Evolutionary conservation across 2,888 invertebrate species (phyloP).

Genomic region (Axea sp.): DNA sequence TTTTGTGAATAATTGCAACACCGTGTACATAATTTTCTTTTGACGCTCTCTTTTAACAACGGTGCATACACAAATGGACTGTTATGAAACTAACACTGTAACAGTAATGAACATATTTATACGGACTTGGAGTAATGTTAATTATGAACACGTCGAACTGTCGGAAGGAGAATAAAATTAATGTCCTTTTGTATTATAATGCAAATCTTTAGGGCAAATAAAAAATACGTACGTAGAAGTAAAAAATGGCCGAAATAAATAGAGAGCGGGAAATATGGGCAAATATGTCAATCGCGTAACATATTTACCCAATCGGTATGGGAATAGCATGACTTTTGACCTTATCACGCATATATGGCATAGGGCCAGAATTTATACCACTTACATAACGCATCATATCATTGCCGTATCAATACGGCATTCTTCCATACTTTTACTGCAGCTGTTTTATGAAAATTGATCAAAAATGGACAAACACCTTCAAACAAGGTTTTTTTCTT

Average conservation of each 20-base stretch:
- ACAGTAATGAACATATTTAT: neutral
- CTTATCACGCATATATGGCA: conserved; percentile 48
- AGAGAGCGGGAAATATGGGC: conserved; percentile 25
- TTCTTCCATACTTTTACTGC: conserved; percentile 18
- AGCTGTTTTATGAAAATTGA: conserved; percentile 15
- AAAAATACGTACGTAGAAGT: neutral
- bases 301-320: conserved; percentile 47
- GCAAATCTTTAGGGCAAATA: conserved; percentile 15
- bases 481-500: too few species aligned
- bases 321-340: conserved; percentile 53
- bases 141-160: neutral
- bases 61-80: conserved; percentile 1
- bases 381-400: conserved; percentile 49
- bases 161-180: neutral
- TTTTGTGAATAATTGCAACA: conserved; percentile 27
- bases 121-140: neutral
- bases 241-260: conserved; percentile 7
- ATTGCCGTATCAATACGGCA: conserved; percentile 39
- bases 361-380: conserved; percentile 52
- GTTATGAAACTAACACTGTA: neutral
- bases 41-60: neutral
- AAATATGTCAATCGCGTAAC: conserved; percentile 50
- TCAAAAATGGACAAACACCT: too few species aligned
- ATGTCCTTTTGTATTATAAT: conserved; percentile 7
- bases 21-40: conserved; percentile 5